These are phyloP conservation scores for Piaya cayana DNA, from an alignment of 2,113 vertebrate genomes.

Conservation along the genomic window DNA sequence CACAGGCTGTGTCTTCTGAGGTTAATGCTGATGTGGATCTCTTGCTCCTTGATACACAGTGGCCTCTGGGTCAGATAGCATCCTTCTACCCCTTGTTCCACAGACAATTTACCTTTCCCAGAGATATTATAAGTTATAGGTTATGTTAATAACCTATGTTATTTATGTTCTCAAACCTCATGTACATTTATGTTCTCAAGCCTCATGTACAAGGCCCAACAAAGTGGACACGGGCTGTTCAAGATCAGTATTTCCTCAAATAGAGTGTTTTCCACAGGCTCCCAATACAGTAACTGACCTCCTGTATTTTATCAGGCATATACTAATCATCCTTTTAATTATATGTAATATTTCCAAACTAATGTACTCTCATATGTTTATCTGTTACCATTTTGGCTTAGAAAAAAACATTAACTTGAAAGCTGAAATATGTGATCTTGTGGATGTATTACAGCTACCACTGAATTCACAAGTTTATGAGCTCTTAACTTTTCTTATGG, in stretches of 20 bases:
- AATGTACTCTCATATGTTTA: background rate
- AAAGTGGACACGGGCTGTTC: background rate
- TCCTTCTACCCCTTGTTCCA: background rate
- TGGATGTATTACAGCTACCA: constrained; percentile 64
- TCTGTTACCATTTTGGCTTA: background rate
- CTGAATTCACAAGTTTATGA: constrained; percentile 72
- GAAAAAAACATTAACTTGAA: background rate
- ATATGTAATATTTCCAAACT: background rate
- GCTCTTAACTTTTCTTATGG: constrained; percentile 81
- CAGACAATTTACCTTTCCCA: background rate
- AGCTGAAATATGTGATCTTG: background rate
- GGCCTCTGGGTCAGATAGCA: background rate
- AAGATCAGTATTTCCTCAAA: background rate
- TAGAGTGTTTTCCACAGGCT: background rate
- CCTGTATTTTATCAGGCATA: background rate
- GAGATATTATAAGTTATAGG: background rate
- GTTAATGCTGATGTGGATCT: background rate
- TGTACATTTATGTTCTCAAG: background rate
- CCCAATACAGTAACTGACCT: background rate
- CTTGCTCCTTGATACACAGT: background rate
- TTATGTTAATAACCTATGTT: background rate
- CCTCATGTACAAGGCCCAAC: background rate
- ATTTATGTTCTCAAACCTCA: background rate
- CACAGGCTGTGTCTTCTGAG: background rate
- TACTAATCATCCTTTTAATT: background rate